A percentile compares a stretch with the other conserved stretches of the same genome.
Conservation (phyloP, 2,888 invertebrate species). For the Autographa pulchrina region DNA sequence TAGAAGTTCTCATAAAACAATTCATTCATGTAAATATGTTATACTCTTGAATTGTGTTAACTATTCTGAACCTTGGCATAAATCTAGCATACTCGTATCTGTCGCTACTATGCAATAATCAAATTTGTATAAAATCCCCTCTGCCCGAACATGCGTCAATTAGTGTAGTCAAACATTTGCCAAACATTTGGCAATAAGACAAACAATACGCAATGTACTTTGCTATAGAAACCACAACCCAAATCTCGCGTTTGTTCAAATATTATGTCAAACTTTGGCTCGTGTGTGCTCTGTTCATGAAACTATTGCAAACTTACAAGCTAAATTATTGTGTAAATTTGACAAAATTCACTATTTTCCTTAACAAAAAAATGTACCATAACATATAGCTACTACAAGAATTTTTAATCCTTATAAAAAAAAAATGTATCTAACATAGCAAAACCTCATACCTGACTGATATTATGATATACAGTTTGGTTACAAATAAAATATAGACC, state of each 20-base stretch:
- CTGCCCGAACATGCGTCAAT: constrained; percentile 8
- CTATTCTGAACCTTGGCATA: neutral
- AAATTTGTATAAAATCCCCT: neutral
- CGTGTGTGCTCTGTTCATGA: constrained; percentile 37
- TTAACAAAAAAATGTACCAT: no score
- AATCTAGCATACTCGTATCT: neutral
- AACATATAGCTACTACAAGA: no score
- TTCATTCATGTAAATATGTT: neutral
- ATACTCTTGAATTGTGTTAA: constrained; percentile 2
- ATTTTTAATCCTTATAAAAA: no score
- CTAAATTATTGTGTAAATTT: constrained; percentile 49
- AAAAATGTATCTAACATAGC: no score
- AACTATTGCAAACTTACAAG: constrained; percentile 31
- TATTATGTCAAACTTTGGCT: constrained; percentile 54
- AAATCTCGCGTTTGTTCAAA: constrained; percentile 59
- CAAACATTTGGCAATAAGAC: constrained; percentile 45
- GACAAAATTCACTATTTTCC: constrained; percentile 28
- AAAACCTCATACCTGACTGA: no score
- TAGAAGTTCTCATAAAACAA: neutral
- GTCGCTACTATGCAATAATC: constrained; percentile 1
- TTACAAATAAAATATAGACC: no score
- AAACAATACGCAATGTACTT: constrained; percentile 59
- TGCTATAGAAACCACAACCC: constrained; percentile 58
- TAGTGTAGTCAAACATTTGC: constrained; percentile 40
- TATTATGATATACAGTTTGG: no score